A percentile compares a stretch with the other conserved stretches of the same genome.
Evolutionary conservation across 2,888 invertebrate genomes (phyloP).

Genomic region (Glaucopsyche alexis): DNA sequence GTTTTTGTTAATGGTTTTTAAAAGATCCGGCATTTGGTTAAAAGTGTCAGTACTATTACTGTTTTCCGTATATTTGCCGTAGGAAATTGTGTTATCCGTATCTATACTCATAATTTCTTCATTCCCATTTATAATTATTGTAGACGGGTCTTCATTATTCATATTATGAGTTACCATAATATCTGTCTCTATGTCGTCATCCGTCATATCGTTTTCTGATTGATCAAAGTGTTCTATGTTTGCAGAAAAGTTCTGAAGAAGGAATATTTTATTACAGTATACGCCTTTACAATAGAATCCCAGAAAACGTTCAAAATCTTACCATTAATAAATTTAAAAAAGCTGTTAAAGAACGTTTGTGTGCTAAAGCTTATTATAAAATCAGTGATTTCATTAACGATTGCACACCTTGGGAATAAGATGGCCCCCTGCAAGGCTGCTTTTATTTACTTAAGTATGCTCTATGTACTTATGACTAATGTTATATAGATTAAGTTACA

Average conservation of each 20-base stretch:
- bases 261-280: not conserved
- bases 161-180: constrained; percentile 58
- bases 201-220: constrained; percentile 77
- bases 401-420: too few species aligned
- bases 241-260: constrained; percentile 67
- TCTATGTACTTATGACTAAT: too few species aligned
- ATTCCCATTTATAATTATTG: constrained; percentile 49
- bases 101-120: constrained; percentile 43
- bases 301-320: too few species aligned
- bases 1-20: constrained; percentile 67
- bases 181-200: constrained; percentile 72
- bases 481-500: too few species aligned
- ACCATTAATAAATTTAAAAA: too few species aligned
- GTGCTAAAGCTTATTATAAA: too few species aligned
- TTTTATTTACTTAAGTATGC: too few species aligned
- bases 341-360: too few species aligned
- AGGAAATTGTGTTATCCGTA: constrained; percentile 60
- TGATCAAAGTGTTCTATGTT: constrained; percentile 72
- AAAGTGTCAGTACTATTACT: constrained; percentile 43
- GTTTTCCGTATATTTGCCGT: constrained; percentile 43
- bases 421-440: too few species aligned
- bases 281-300: too few species aligned
- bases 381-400: too few species aligned
- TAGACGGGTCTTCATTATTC: constrained; percentile 21
- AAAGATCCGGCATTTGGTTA: constrained; percentile 68